These are phyloP conservation scores for Catocala fraxini DNA, from an alignment of 2,888 invertebrate genomes.

Conservation along the genomic window DNA sequence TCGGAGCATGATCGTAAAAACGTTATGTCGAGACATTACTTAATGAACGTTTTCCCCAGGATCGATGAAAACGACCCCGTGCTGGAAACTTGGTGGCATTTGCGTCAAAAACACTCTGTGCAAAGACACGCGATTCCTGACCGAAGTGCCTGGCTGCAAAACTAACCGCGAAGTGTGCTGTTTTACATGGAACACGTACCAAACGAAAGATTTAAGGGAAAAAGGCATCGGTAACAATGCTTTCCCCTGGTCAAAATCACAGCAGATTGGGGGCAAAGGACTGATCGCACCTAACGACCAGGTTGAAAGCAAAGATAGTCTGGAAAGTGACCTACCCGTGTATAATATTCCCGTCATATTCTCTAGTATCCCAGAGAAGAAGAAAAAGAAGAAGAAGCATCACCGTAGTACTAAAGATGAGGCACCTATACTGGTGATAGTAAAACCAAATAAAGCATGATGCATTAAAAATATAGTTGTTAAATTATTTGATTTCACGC, in stretches of 20 bases:
- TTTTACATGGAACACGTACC: conserved; percentile 72
- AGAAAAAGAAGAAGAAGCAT: conserved; percentile 14
- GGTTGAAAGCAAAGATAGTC: not conserved
- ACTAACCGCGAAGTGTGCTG: conserved; percentile 74
- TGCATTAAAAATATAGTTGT: not conserved
- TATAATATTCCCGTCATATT: not conserved
- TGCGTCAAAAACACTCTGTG: conserved; percentile 73
- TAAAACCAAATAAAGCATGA: conserved; percentile 29
- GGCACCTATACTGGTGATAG: conserved; percentile 33
- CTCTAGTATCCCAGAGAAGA: conserved; percentile 5
- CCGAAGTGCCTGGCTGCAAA: conserved; percentile 74
- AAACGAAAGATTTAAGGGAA: conserved; percentile 63
- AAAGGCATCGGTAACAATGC: conserved; percentile 59
- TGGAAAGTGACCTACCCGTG: not conserved
- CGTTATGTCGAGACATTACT: conserved; percentile 12
- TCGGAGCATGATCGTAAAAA: conserved; percentile 11
- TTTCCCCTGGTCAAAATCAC: conserved; percentile 64
- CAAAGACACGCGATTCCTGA: conserved; percentile 58
- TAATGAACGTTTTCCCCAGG: conserved; percentile 56
- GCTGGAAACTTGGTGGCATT: conserved; percentile 75
- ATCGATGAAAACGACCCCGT: conserved; percentile 71
- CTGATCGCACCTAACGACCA: conserved; percentile 44
- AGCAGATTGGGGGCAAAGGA: conserved; percentile 68
- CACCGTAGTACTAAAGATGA: conserved; percentile 13
- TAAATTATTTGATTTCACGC: conserved; percentile 17